These are phyloP conservation scores for Caerostris extrusa DNA, from an alignment of 1,140 invertebrate genomes.

Conservation along the genomic window DNA sequence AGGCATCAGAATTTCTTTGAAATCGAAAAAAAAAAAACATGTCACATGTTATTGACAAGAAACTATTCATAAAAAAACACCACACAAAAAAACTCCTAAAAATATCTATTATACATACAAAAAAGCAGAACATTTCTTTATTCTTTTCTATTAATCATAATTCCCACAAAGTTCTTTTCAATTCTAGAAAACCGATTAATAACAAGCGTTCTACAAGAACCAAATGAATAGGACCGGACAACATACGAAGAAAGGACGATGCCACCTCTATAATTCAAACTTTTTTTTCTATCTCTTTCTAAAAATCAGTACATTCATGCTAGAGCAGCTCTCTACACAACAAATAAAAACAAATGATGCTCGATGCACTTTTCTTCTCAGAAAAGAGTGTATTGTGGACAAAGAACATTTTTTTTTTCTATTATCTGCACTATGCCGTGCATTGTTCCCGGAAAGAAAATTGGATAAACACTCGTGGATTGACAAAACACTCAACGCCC, in stretches of 20 bases:
- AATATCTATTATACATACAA: neutral
- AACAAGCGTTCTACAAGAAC: neutral
- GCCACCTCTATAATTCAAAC: neutral
- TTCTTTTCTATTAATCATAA: neutral
- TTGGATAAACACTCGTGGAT: constrained; percentile 48
- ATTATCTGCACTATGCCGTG: neutral
- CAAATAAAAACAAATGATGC: constrained; percentile 49
- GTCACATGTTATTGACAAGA: no score
- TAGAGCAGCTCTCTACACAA: neutral
- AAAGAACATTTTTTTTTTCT: neutral
- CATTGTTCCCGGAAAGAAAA: constrained; percentile 28
- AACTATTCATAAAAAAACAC: no score
- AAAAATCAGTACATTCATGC: neutral
- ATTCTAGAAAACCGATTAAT: neutral
- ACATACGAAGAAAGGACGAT: neutral
- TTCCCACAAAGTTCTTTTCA: neutral
- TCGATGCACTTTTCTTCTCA: neutral
- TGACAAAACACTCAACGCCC: constrained; percentile 40
- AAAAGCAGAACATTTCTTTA: constrained; percentile 31
- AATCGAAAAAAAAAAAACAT: no score
- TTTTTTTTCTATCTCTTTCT: neutral
- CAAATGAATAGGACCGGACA: neutral
- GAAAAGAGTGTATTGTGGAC: neutral
- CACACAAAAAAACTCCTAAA: no score
- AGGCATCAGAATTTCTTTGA: no score